Conservation (phyloP, 92 coral and sea anemone species). For the Epizoanthus fatuus region DNA sequence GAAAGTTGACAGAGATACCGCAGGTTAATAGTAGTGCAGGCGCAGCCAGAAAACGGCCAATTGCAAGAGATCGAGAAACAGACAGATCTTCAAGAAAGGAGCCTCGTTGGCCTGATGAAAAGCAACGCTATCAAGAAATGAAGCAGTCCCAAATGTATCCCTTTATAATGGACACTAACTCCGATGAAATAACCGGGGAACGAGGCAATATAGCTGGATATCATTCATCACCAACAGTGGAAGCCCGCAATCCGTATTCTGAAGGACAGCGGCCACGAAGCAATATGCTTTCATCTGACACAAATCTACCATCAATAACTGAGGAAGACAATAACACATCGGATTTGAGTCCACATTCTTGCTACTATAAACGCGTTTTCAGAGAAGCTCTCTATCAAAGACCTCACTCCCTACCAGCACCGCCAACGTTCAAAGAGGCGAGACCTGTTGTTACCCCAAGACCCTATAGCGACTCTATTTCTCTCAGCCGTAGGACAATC, state of each 20-base stretch:
- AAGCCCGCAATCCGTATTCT: background rate
- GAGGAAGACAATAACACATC: constrained; percentile 34
- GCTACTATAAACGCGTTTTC: constrained; percentile 25
- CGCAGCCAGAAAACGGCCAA: too few species aligned
- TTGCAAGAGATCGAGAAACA: background rate
- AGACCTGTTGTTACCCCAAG: constrained; percentile 51
- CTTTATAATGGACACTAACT: background rate
- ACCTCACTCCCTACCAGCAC: constrained; percentile 64
- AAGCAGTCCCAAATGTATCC: background rate
- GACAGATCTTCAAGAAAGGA: too few species aligned
- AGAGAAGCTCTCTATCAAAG: constrained; percentile 49
- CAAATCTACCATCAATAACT: constrained; percentile 54
- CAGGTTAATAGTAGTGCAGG: background rate
- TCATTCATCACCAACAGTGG: background rate
- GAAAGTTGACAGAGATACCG: constrained; percentile 1
- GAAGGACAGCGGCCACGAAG: background rate
- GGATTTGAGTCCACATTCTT: constrained; percentile 15
- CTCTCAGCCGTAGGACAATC: constrained; percentile 32
- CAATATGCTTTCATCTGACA: constrained; percentile 34
- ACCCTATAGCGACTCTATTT: constrained; percentile 48
- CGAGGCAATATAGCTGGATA: background rate
- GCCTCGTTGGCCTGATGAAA: background rate
- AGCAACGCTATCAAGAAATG: background rate
- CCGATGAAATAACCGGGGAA: background rate
- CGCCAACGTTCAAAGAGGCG: constrained; percentile 16